Evolutionary conservation across 2,888 invertebrate species (phyloP), one percentile per base, ranked within the genome.

Genomic region (Noctua pronuba): DNA sequence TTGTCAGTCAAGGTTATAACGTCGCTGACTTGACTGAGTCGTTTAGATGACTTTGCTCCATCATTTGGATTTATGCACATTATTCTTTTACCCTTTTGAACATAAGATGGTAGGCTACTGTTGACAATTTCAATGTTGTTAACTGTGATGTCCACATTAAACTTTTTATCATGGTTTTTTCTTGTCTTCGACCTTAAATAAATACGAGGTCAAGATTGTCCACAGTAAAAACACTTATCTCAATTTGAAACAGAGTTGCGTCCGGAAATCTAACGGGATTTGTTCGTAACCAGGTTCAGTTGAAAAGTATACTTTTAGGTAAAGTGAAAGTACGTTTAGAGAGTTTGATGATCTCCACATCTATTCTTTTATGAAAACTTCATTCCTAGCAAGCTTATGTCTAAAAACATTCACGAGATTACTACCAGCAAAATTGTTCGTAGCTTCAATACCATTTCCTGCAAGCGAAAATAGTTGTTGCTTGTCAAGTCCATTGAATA

Each of bases 311-410:
- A 46, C 70, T 79, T 83, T 80, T 79, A 41, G 8, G 77, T 49
- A n/a, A 79, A 75, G 88, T 80, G 86, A 88, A 88, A 88, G 88
- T 83, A 60, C 58, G 44, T 41, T 84, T 79, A 62, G 82, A 83
- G 81, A 82, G 66, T 76, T 70, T 60, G 49, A 76, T 82, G 77
- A 65, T 84, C 28, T 80, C 24, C 10, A 55, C 31, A 31, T 44
- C 0, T 71, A n/a, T n/a, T n/a, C n/a, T 64, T 73, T 64, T 65
- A 49, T 55, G 13, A 31, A 64, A 65, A 69, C 6, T 55, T 2
- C 3, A 44, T 65, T 46, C 35, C 35, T 49, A 28, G 44, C 60
- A 71, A 28, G 46, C 46, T 13, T 24, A 69, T 41, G 16, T 69
- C 18, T 41, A 8, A 35, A 35, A n/a, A 35, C 8, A 24, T 60